Conservation (phyloP, 2,888 invertebrate genomes). For the Pardosa pseudoannulata region DNA sequence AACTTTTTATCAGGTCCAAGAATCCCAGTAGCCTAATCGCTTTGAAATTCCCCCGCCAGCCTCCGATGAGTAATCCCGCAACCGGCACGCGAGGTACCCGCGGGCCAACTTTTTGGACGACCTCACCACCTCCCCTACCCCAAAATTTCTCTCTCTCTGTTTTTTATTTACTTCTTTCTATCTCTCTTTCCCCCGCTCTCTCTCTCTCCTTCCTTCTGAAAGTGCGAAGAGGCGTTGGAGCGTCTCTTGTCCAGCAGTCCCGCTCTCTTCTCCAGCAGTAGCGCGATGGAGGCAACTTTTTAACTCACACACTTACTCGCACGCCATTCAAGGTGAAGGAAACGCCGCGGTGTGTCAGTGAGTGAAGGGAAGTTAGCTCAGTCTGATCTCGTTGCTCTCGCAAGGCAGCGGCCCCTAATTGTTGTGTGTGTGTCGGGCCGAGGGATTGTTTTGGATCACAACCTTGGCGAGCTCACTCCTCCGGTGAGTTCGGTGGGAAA, state of each 20-base stretch:
- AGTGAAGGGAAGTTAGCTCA: slow-evolving; percentile 12
- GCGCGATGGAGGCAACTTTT: slow-evolving; percentile 32
- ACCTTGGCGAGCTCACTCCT: slow-evolving; percentile 6
- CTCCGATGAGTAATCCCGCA: background rate
- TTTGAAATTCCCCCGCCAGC: background rate
- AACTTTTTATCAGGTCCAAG: background rate
- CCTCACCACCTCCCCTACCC: slow-evolving; percentile 17
- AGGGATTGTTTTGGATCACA: background rate
- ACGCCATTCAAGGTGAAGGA: slow-evolving; percentile 57
- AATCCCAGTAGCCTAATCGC: background rate
- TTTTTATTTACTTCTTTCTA: background rate
- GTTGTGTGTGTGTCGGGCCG: too few species aligned
- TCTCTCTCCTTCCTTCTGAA: background rate
- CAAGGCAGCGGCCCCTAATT: slow-evolving; percentile 33
- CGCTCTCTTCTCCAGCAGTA: background rate
- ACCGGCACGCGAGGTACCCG: background rate
- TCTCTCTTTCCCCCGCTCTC: background rate
- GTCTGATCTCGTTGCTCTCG: background rate
- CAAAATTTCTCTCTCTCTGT: background rate
- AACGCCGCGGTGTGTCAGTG: background rate
- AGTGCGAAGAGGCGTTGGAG: slow-evolving; percentile 40
- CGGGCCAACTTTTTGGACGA: background rate
- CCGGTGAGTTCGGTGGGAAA: background rate
- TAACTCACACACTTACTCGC: background rate
- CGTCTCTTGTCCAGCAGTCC: slow-evolving; percentile 29